These are phyloP conservation scores for Eidolon helvum DNA, from an alignment of 2,113 vertebrate species.

Conservation along the genomic window DNA sequence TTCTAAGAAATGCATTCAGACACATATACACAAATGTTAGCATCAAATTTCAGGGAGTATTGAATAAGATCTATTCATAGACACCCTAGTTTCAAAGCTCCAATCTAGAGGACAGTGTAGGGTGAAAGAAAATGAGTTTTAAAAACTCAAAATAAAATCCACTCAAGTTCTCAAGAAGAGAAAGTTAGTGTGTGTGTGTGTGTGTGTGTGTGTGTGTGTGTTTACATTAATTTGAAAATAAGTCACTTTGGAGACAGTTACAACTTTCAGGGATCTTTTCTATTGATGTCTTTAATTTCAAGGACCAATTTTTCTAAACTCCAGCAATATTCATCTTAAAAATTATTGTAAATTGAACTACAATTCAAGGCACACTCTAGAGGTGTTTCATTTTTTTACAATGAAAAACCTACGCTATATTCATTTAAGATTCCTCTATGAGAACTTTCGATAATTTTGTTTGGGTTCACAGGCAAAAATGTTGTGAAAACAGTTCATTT, in stretches of 20 bases:
- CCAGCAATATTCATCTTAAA: neutral
- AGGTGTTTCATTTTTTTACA: neutral
- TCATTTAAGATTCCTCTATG: neutral
- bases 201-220: neutral
- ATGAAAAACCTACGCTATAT: neutral
- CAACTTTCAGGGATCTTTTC: neutral
- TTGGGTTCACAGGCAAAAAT: neutral
- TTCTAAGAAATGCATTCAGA: constrained; percentile 18
- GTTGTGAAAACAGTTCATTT: neutral
- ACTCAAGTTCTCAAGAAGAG: neutral
- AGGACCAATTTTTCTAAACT: neutral
- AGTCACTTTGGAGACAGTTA: neutral
- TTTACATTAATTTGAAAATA: constrained; percentile 13
- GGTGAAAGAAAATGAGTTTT: neutral
- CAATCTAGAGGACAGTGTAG: neutral
- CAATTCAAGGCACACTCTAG: neutral
- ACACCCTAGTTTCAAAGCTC: neutral
- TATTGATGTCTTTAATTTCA: neutral
- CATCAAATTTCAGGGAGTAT: neutral
- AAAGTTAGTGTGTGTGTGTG: neutral
- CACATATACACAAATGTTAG: neutral
- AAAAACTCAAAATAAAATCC: constrained; percentile 26
- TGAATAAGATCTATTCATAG: neutral
- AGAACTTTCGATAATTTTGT: neutral
- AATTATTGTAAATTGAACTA: constrained; percentile 29